These are phyloP conservation scores for Andrena cerasifolii DNA, from an alignment of 1,140 invertebrate genomes.

Conservation along the genomic window DNA sequence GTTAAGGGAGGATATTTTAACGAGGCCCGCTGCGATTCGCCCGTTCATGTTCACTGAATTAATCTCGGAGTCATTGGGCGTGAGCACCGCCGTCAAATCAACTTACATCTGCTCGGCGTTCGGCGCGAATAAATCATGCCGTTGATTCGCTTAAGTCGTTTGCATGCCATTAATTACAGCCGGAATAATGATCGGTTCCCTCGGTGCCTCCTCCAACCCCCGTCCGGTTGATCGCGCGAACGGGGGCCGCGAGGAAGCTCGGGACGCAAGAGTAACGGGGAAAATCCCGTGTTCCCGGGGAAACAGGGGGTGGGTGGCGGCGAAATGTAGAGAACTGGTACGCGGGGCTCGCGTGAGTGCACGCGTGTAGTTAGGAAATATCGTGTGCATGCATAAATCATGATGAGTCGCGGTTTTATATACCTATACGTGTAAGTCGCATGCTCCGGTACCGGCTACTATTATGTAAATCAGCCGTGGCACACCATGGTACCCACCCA, in stretches of 20 bases:
- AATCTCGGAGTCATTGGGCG: slow-evolving; percentile 50
- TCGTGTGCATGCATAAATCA: slow-evolving; percentile 57
- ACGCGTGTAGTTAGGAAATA: slow-evolving; percentile 4
- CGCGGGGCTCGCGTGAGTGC: neutral
- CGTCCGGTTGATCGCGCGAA: neutral
- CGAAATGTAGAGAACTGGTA: slow-evolving; percentile 4
- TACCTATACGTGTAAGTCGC: slow-evolving; percentile 49
- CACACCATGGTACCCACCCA: slow-evolving; percentile 51
- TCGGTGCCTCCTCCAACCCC: neutral
- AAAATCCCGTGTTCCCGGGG: too few relatives aligned
- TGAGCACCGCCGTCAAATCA: slow-evolving; percentile 40
- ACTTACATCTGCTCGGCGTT: slow-evolving; percentile 52
- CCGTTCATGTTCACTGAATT: slow-evolving; percentile 52
- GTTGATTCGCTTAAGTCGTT: slow-evolving; percentile 60
- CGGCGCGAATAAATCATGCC: slow-evolving; percentile 55
- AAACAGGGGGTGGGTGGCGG: too few relatives aligned
- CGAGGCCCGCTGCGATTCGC: slow-evolving; percentile 31
- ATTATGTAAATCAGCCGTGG: slow-evolving; percentile 68
- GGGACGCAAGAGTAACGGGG: neutral
- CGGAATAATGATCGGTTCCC: slow-evolving; percentile 54
- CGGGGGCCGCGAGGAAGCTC: too few relatives aligned
- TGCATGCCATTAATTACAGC: slow-evolving; percentile 66
- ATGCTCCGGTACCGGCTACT: slow-evolving; percentile 53
- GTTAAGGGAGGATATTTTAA: slow-evolving; percentile 32
- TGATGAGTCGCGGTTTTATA: slow-evolving; percentile 43